Evolutionary conservation across 2,113 vertebrate genomes (phyloP).

Genomic region (Pluvialis apricaria): DNA sequence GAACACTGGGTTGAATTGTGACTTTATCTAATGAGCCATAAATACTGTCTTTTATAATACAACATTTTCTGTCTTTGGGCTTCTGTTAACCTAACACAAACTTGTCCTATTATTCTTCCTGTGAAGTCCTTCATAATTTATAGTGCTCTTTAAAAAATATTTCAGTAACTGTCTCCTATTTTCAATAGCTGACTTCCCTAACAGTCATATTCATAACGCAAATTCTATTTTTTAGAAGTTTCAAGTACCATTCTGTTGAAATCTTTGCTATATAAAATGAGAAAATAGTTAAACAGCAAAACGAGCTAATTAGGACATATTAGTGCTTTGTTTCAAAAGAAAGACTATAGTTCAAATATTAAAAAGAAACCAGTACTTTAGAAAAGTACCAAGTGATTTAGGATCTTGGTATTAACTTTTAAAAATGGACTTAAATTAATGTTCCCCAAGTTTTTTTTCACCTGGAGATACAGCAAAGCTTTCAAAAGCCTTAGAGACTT

Average conservation of each 20-base stretch:
- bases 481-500: neutral
- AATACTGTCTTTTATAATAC: constrained; percentile 30
- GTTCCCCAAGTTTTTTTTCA: neutral
- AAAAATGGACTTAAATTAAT: neutral
- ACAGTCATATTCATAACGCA: neutral
- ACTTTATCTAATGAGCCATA: constrained; percentile 53
- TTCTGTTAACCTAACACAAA: constrained; percentile 25
- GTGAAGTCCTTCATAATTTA: neutral
- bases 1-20: neutral
- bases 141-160: neutral
- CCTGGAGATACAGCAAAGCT: neutral
- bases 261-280: neutral
- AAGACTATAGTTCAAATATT: neutral
- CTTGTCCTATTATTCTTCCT: neutral
- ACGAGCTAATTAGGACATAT: neutral
- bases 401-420: neutral
- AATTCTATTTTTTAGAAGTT: neutral
- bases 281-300: neutral
- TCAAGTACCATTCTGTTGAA: neutral
- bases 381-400: neutral
- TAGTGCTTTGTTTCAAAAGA: neutral
- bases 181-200: neutral
- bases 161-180: neutral
- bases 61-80: constrained; percentile 14
- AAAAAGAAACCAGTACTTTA: neutral